A percentile compares a stretch with the other conserved stretches of the same genome.
Conservation (phyloP, 2,113 vertebrate species). For the Otolemur garnettii region DNA sequence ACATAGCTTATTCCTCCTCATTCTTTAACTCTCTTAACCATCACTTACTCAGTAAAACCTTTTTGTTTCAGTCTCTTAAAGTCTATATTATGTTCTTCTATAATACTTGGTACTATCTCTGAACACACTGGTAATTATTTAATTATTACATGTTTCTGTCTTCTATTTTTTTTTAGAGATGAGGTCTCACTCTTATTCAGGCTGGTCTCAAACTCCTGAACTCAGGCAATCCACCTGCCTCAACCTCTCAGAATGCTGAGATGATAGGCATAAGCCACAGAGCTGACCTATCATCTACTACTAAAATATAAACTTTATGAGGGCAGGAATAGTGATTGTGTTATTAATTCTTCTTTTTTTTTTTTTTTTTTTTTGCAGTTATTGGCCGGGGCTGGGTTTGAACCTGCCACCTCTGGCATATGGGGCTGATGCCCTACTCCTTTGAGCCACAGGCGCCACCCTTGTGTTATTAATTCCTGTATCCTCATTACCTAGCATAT, state of each 20-base stretch:
- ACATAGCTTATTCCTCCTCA: not conserved
- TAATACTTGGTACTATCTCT: slow-evolving; percentile 4
- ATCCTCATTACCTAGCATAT: not conserved
- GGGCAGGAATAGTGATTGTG: not conserved
- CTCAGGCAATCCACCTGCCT: too few relatives aligned
- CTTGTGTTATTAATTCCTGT: not conserved
- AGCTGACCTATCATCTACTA: not conserved
- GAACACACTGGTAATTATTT: not conserved
- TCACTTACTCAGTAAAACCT: not conserved
- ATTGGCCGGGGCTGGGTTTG: too few relatives aligned
- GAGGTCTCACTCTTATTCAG: too few relatives aligned
- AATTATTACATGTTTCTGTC: slow-evolving; percentile 44
- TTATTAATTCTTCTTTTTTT: not conserved
- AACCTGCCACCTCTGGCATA: too few relatives aligned
- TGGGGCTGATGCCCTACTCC: too few relatives aligned
- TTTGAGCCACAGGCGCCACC: too few relatives aligned
- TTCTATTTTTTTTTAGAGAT: not conserved
- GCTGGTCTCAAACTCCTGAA: too few relatives aligned
- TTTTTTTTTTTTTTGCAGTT: too few relatives aligned
- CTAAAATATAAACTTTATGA: slow-evolving; percentile 43
- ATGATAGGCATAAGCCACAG: too few relatives aligned
- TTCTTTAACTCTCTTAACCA: slow-evolving; percentile 51
- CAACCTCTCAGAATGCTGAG: too few relatives aligned
- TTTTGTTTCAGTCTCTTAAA: slow-evolving; percentile 27
- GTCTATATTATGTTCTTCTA: slow-evolving; percentile 10